Evolutionary conservation across 2,797 vertebrate genomes (phyloP).

Genomic region (Bucorvus abyssinicus): DNA sequence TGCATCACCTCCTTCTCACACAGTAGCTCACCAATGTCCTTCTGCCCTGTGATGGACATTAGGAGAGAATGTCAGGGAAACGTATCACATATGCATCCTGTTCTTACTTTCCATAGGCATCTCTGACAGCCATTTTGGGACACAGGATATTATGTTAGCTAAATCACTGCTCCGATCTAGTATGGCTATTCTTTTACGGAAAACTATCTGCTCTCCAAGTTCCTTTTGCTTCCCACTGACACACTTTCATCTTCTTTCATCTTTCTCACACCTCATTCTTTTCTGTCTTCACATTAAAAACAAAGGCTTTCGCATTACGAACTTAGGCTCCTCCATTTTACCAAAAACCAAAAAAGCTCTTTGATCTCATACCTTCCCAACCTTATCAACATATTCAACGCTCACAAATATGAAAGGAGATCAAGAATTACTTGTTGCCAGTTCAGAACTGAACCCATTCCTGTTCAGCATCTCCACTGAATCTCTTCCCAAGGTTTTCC

Average conservation of each 20-base stretch:
- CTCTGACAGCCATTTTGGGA: background rate
- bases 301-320: background rate
- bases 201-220: background rate
- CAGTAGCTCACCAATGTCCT: background rate
- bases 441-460: background rate
- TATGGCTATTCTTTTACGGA: background rate
- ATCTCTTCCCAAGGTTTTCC: background rate
- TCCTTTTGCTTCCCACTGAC: background rate
- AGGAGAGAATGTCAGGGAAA: background rate
- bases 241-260: background rate
- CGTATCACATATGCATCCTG: background rate
- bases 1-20: background rate
- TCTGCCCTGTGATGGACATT: background rate
- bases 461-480: background rate
- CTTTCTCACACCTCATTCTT: background rate
- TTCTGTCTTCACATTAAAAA: background rate
- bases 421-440: background rate
- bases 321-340: background rate
- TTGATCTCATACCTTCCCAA: conserved; percentile 8
- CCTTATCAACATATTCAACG: background rate
- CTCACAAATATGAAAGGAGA: background rate
- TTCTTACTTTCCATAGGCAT: background rate
- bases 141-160: background rate
- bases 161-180: background rate
- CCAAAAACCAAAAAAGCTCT: background rate